Base-by-base conservation (phyloP, 1,140 invertebrate species). In the Chelonus insularis region DNA sequence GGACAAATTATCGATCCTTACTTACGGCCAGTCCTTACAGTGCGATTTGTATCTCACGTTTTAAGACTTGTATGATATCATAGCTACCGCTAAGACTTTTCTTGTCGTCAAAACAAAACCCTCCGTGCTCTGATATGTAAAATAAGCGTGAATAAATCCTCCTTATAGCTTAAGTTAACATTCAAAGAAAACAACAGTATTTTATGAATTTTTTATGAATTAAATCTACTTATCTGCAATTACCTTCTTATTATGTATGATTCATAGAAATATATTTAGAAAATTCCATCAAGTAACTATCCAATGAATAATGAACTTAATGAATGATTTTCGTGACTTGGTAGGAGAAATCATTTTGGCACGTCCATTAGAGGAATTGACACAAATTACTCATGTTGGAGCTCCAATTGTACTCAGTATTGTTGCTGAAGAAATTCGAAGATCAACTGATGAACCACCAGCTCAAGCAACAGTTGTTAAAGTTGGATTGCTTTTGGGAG, bases 361-460 rank as follows among this genome's bases (percentile, higher is more conserved):
- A 32, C 84, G 86, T 57, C 87, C 91, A 2, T 74, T 94, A 21
- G 86, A 89, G 60, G 90, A 94, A 65, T 85, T 95, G 63, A 86
- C 87, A 32, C 85, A 88, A 56, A 91, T 93, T 66, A 89, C 88
- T 16, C 87, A 90, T 68, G 84, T 87, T 11, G 88, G 89, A 37
- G 86, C 91, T 57, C 92, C 92, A 8, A 88, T 95, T 41, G 82
- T 93, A 32, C 82, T 95, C 34, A 92, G 88, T 2, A 87, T 95
- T 16, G 86, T 93, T 20, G 93, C 93, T 9, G 91, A 94, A 74
- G 93, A 95, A 80, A 87, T 94, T 57, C 76, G 81, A 77, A 87
- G 71, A 65, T 86, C 84, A 64, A 81, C 84, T 68, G 86, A 89
- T 52, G 89, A 92, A 72, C 88, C 89, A 11, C 86, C 89, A 48